Evolutionary conservation across 2,113 vertebrate species (phyloP), one percentile per base, ranked within the genome.

Genomic region (Lampris incognitus): DNA sequence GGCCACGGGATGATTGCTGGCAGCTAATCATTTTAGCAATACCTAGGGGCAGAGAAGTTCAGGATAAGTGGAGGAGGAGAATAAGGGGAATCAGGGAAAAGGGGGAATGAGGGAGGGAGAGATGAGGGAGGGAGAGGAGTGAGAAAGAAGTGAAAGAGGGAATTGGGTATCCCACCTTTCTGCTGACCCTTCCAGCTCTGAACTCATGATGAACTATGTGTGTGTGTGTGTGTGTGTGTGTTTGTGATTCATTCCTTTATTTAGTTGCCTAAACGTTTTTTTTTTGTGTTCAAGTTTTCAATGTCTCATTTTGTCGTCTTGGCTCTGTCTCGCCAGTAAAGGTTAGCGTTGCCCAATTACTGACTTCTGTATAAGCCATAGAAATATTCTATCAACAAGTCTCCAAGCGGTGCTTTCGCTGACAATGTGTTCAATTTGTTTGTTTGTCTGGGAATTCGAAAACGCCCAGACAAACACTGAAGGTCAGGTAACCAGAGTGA

Each of bases 1-100:
- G 79, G 86, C 82, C 85, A 84, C 81, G 75, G 91, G 85, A 76
- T 88, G 89, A 92, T 92, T 88, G 87, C 88, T 91, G 90, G 92
- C 90, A 91, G 92, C 88, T 91, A 93, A 94, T 93, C 90, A 94
- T 92, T 94, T 93, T 91, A 92, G 91, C 84, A 86, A 87, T 89
- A 94, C 88, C 83, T 90, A 88, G 85, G 58, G 87, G 86, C 66
- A 78, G 79, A 63, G 64, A 86, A 84, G 50, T 91, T 79, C 65
- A 84, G 66, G 67, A 48, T 61, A 83, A 55, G 58, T 63, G 61
- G 64, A 71, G 66, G 41, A 73, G 61, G 66, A 79, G 79, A 40
- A 57, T 50, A 54, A 39, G 74, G 50, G 57, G 69, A 69, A 60
- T 75, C 57, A 42, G 69, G 56, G 57, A 78, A n/a, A 63, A 64